Evolutionary conservation across 1,140 invertebrate species (phyloP).

Genomic region (Oryctes rhinoceros): DNA sequence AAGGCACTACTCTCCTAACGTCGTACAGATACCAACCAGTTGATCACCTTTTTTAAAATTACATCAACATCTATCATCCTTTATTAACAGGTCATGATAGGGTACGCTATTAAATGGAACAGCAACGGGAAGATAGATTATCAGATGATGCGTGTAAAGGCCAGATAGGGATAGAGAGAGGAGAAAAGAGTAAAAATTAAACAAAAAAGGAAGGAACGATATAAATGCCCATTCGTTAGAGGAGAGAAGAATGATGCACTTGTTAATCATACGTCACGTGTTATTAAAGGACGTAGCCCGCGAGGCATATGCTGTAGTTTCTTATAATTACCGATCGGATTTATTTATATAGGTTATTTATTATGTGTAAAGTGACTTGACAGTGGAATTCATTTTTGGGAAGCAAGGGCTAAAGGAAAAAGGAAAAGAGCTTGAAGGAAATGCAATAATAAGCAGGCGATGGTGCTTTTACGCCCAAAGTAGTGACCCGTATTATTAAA

Average conservation of each 20-base stretch:
- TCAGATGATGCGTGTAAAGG: constrained; percentile 35
- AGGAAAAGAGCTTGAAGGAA: neutral
- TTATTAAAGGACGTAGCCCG: constrained; percentile 55
- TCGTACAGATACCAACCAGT: constrained; percentile 1
- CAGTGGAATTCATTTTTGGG: constrained; percentile 5
- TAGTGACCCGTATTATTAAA: no score
- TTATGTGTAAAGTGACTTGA: constrained; percentile 35
- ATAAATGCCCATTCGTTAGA: neutral
- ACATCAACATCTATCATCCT: constrained; percentile 40
- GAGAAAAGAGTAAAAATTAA: constrained; percentile 3
- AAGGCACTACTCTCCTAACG: neutral
- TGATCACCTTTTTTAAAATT: constrained; percentile 41
- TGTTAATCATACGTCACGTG: constrained; percentile 55
- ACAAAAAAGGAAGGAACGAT: neutral
- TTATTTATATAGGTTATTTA: constrained; percentile 46
- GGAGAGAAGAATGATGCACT: constrained; percentile 47
- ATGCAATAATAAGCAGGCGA: no score
- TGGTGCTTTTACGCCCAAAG: no score
- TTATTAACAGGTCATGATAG: constrained; percentile 42
- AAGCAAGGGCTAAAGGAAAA: neutral
- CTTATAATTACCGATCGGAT: constrained; percentile 50
- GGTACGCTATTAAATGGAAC: constrained; percentile 34
- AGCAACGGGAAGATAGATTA: constrained; percentile 29
- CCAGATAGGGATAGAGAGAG: constrained; percentile 16
- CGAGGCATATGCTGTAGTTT: constrained; percentile 44